These are phyloP conservation scores for Nothobranchius kuhntae DNA, from an alignment of 2,113 vertebrate genomes.

Conservation along the genomic window DNA sequence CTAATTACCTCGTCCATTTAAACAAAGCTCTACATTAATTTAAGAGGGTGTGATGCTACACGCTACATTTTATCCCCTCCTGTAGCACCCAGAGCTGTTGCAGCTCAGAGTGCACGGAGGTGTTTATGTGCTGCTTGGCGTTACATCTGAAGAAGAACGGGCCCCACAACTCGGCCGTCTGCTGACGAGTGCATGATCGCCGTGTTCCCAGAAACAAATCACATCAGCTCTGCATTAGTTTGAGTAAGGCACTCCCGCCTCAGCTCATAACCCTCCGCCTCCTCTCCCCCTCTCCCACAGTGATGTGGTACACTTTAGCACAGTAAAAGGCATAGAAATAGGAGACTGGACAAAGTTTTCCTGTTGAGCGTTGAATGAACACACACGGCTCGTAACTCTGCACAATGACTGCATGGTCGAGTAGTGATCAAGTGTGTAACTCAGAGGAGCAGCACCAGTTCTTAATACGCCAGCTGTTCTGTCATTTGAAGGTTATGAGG, in stretches of 20 bases:
- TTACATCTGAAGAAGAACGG: slow-evolving; percentile 37
- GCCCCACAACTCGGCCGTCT: slow-evolving; percentile 45
- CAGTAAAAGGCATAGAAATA: slow-evolving; percentile 78
- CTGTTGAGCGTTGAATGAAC: slow-evolving; percentile 60
- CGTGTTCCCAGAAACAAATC: slow-evolving; percentile 48
- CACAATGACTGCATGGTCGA: slow-evolving; percentile 60
- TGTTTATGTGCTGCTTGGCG: slow-evolving; percentile 44
- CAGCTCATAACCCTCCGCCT: slow-evolving; percentile 54
- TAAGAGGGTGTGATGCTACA: slow-evolving; percentile 58
- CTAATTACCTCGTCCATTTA: slow-evolving; percentile 20
- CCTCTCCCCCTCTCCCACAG: slow-evolving; percentile 74
- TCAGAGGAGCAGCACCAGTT: slow-evolving; percentile 19
- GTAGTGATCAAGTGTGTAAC: slow-evolving; percentile 34
- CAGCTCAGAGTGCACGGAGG: slow-evolving; percentile 61
- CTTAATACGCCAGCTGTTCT: slow-evolving; percentile 59
- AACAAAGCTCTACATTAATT: slow-evolving; percentile 22
- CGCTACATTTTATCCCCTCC: slow-evolving; percentile 56
- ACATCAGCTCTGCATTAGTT: slow-evolving; percentile 66
- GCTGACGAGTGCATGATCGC: slow-evolving; percentile 55
- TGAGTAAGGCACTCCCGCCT: slow-evolving; percentile 79
- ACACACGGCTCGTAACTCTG: slow-evolving; percentile 55
- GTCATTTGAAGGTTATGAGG: slow-evolving; percentile 38
- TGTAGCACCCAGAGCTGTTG: slow-evolving; percentile 36
- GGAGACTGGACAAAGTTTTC: slow-evolving; percentile 57
- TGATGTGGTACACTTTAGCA: slow-evolving; percentile 80